Conservation (phyloP, 2,888 invertebrate species). For the Hyposoter dolosus region DNA sequence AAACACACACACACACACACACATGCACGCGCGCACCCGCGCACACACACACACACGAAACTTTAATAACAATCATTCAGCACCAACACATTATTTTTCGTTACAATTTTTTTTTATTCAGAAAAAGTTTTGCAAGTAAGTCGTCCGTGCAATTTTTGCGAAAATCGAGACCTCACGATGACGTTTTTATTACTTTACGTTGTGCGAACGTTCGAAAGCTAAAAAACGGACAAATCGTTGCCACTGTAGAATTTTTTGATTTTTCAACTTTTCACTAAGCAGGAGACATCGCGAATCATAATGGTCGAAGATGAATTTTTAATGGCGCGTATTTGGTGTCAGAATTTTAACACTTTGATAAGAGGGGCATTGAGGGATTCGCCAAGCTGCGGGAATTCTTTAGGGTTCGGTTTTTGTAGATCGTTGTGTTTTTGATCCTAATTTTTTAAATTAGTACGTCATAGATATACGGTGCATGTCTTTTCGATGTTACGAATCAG, state of each 20-base stretch:
- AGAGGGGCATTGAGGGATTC: not conserved
- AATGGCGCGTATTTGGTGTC: not conserved
- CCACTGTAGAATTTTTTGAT: not conserved
- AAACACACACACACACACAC: not conserved
- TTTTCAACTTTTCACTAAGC: not conserved
- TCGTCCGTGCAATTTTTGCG: not conserved
- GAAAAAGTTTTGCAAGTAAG: not conserved
- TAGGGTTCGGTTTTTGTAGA: not conserved
- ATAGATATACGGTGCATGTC: not conserved
- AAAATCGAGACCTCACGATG: not conserved
- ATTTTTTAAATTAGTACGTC: not conserved
- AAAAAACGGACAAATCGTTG: not conserved
- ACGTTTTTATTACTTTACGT: not conserved
- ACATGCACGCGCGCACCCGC: no score
- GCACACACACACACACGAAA: not conserved
- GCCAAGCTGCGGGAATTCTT: not conserved
- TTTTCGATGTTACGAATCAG: not conserved
- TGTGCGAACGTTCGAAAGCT: not conserved
- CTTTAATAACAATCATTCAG: constrained; percentile 2
- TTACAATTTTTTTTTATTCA: not conserved
- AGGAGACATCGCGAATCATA: not conserved
- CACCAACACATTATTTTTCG: not conserved
- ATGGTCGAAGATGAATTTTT: not conserved
- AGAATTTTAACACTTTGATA: not conserved
- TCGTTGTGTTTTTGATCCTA: not conserved